Conservation (phyloP, 2,888 invertebrate species). For the Drosophila mimetica region DNA sequence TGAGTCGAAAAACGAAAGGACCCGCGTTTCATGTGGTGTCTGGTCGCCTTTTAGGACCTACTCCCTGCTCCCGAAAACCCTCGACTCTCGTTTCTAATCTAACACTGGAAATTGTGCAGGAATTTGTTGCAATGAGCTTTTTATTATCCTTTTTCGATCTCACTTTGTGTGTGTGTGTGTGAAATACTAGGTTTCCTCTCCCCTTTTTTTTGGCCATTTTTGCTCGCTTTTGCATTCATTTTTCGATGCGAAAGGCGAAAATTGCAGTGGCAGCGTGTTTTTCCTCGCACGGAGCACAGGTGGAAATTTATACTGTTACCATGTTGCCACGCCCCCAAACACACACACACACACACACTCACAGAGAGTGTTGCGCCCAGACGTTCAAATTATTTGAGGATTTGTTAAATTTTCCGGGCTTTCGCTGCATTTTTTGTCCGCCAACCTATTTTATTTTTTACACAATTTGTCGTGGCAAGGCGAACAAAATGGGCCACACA, state of each 20-base stretch:
- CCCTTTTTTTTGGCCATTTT: slow-evolving; percentile 48
- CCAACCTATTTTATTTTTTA: slow-evolving; percentile 32
- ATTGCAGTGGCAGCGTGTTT: slow-evolving; percentile 74
- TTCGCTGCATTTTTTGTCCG: slow-evolving; percentile 32
- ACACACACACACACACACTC: slow-evolving; percentile 1
- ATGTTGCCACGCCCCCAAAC: slow-evolving; percentile 34
- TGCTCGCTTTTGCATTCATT: slow-evolving; percentile 74
- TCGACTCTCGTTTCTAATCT: slow-evolving; percentile 67
- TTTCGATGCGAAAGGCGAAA: slow-evolving; percentile 42
- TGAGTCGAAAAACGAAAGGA: slow-evolving; percentile 17
- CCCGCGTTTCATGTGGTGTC: slow-evolving; percentile 50
- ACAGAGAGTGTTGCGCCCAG: slow-evolving; percentile 19
- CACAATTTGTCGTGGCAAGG: slow-evolving; percentile 42
- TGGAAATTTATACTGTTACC: slow-evolving; percentile 58
- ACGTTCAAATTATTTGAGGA: slow-evolving; percentile 75
- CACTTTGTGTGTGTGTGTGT: slow-evolving; percentile 39
- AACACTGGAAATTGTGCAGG: slow-evolving; percentile 78
- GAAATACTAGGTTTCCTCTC: slow-evolving; percentile 40
- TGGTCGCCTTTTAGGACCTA: slow-evolving; percentile 6
- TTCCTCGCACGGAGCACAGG: slow-evolving; percentile 47
- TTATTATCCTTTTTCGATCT: slow-evolving; percentile 73
- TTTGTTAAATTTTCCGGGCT: slow-evolving; percentile 62
- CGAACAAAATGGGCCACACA: slow-evolving; percentile 43
- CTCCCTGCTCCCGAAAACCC: neutral
- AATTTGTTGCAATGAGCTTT: slow-evolving; percentile 81